Base-by-base conservation (phyloP, 2,888 invertebrate species). In the Thera britannica region DNA sequence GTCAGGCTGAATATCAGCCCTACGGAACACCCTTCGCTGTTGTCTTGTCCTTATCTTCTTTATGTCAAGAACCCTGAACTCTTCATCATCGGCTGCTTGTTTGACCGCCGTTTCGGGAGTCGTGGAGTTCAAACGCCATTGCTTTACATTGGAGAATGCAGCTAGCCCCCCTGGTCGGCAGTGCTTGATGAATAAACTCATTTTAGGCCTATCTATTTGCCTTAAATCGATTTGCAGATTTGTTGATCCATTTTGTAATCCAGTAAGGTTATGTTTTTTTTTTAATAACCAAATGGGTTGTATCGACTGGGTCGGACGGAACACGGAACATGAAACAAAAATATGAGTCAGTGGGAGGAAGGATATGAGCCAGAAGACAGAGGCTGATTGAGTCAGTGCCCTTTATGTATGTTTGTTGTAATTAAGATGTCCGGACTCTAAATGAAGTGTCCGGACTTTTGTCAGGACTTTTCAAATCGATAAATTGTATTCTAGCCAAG, bases 61-160 rank as follows among this genome's bases (percentile, higher is more conserved):
- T 73, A 95, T 90, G 84, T 94, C 94, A 1, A 95, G 82, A 2
- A 94, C 94, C 56, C 95, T 80, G 75, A 95, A 95, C 61, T 94
- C 94, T 66, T 94, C 94, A 8, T 91, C 94, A 0, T 87, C 89
- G 0, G 87, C 82, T 35, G 72, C 78, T 59, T 84, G 83, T 75
- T 84, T 88, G 44, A 78, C 71, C n/a, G 81, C 77, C 48, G 76
- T 80, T 63, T 90, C 89, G 0, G 86, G 80, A 4, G 80, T 84
- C 0, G 89, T 89, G 0, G 93, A 90, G 65, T 84, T 86, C 3
- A 82, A 76, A n/a, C 93, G 90, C 92, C 92, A 93, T 80, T 89
- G 71, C 75, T 85, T 89, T 2, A 78, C 67, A 62, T 87, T 90
- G 48, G 85, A 85, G 35, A 79, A 76, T 1, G 79, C 75, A 7